Percentiles rank a stretch among this genome's conserved stretches.
These are phyloP conservation scores for Vidua macroura DNA, from an alignment of 2,113 vertebrate species.

Conservation along the genomic window DNA sequence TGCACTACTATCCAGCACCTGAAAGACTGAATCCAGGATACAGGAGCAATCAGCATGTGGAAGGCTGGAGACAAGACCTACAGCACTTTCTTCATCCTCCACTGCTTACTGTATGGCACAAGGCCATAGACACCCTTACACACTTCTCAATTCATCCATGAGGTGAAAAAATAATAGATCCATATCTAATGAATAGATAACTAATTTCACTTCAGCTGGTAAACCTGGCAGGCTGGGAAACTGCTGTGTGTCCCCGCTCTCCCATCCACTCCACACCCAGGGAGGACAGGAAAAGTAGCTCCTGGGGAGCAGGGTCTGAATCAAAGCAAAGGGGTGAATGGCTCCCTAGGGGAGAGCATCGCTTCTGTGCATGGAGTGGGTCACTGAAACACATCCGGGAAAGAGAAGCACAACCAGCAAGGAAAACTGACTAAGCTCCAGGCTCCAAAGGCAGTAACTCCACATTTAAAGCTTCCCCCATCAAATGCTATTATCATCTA, in stretches of 20 bases:
- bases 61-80: not conserved
- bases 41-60: accelerated
- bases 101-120: not conserved
- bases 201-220: not conserved
- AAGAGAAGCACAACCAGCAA: not conserved
- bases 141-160: not conserved
- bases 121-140: not conserved
- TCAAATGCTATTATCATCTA: not conserved
- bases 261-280: accelerated
- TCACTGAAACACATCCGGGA: accelerated
- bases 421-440: not conserved
- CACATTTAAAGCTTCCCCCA: not conserved
- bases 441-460: not conserved
- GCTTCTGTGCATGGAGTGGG: accelerated
- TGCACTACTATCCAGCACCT: not conserved
- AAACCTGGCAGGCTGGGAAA: not conserved
- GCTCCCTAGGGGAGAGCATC: not conserved
- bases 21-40: not conserved
- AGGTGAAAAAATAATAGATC: not conserved
- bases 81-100: not conserved
- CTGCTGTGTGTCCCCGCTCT: not conserved
- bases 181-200: not conserved
- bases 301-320: not conserved
- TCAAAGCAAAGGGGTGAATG: not conserved
- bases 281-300: not conserved